Conservation (phyloP, 2,888 invertebrate species). For the Ormyrus thymus region DNA sequence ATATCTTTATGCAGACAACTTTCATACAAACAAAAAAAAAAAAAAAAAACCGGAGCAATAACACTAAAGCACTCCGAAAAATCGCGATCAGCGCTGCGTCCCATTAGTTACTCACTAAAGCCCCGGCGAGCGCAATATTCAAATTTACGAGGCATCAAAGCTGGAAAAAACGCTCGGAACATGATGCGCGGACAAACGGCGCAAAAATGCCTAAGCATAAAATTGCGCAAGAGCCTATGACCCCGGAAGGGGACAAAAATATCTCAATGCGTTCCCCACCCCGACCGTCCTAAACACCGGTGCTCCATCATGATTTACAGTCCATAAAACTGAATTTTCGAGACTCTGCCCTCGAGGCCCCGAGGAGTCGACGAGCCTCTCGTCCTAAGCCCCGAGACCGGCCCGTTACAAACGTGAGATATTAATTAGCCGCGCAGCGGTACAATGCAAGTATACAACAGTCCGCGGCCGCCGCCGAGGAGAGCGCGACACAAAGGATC, state of each 20-base stretch:
- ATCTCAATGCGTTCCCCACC: conserved; percentile 35
- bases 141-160: conserved; percentile 3
- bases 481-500: conserved; percentile 38
- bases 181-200: too few species aligned
- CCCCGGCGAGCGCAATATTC: too few species aligned
- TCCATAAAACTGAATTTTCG: conserved; percentile 55
- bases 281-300: not conserved
- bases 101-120: too few species aligned
- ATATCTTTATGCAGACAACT: too few species aligned
- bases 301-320: conserved; percentile 49
- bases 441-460: conserved; percentile 14
- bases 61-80: too few species aligned
- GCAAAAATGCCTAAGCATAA: too few species aligned
- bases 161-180: too few species aligned
- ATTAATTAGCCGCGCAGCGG: conserved; percentile 53
- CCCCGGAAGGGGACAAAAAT: conserved; percentile 53
- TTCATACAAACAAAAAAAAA: too few species aligned
- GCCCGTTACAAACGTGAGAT: conserved; percentile 54
- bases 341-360: not conserved
- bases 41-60: too few species aligned
- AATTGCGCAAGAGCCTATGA: conserved; percentile 7
- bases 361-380: not conserved
- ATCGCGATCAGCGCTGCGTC: too few species aligned
- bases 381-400: not conserved
- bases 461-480: not conserved